Evolutionary conservation across 2,113 vertebrate genomes (phyloP).

Genomic region (Mesoclemmys tuberculata): DNA sequence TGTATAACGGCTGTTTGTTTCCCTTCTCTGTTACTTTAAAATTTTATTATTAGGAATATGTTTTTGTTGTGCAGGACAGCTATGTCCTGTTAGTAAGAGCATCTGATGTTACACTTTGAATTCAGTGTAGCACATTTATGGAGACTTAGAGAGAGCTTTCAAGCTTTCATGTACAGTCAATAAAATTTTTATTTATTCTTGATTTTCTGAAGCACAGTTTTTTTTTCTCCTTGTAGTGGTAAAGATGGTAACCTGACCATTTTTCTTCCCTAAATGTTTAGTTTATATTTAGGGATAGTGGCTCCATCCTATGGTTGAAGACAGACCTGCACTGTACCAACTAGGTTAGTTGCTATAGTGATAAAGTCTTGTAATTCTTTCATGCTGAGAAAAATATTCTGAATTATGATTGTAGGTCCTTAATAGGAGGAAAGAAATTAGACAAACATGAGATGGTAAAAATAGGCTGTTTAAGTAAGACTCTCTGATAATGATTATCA

Average conservation of each 20-base stretch:
- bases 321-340: conserved; percentile 77
- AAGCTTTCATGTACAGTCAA: background rate
- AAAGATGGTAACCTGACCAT: conserved; percentile 31
- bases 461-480: background rate
- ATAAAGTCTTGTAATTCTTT: conserved; percentile 62
- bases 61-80: background rate
- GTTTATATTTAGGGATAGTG: conserved; percentile 81
- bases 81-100: background rate
- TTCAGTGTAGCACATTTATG: background rate
- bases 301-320: conserved; percentile 92
- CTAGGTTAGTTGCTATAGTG: conserved; percentile 79
- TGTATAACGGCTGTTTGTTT: background rate
- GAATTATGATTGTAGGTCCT: conserved; percentile 28
- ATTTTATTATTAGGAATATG: background rate
- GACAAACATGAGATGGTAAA: background rate
- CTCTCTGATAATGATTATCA: background rate
- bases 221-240: background rate
- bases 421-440: background rate
- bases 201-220: background rate
- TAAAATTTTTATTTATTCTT: background rate
- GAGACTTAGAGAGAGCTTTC: background rate
- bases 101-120: background rate
- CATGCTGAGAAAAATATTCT: conserved; percentile 2
- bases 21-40: background rate
- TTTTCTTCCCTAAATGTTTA: conserved; percentile 68